Evolutionary conservation across 2,888 invertebrate species (phyloP).

Genomic region (Dynastes maya): DNA sequence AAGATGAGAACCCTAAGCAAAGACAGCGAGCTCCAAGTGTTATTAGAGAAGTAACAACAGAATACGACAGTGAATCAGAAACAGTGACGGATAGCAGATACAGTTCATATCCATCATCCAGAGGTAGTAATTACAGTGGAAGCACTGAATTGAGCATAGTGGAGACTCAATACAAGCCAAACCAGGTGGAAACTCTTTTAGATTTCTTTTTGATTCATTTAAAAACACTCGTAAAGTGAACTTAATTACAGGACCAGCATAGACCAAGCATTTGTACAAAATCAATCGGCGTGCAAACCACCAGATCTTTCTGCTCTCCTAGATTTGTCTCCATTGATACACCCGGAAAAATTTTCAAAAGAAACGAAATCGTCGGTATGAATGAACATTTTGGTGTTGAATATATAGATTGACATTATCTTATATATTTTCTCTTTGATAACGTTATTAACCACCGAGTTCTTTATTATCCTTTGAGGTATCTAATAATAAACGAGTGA

Average conservation of each 20-base stretch:
- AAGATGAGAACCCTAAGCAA: neutral
- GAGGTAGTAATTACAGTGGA: slow-evolving; percentile 26
- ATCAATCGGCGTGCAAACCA: slow-evolving; percentile 37
- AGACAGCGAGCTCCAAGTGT: neutral
- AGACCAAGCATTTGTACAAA: neutral
- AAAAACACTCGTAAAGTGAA: too few species aligned
- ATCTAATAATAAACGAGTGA: too few species aligned
- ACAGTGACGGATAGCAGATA: slow-evolving; percentile 6
- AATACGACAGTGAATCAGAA: neutral
- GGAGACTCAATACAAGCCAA: too few species aligned
- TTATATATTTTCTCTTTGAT: neutral
- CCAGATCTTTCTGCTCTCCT: slow-evolving; percentile 31
- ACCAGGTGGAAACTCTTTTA: too few species aligned
- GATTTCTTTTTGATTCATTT: too few species aligned
- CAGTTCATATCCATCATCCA: neutral
- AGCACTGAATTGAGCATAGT: neutral
- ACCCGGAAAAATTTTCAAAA: neutral
- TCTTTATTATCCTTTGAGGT: neutral
- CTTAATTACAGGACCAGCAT: neutral
- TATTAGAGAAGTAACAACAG: neutral
- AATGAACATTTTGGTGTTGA: slow-evolving; percentile 38
- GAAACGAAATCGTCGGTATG: neutral
- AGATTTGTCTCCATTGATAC: neutral
- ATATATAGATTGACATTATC: slow-evolving; percentile 13
- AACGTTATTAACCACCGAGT: neutral